Percentiles rank a stretch among this genome's conserved stretches.
These are phyloP conservation scores for Dromaius novaehollandiae DNA, from an alignment of 2,113 vertebrate genomes.

Conservation along the genomic window DNA sequence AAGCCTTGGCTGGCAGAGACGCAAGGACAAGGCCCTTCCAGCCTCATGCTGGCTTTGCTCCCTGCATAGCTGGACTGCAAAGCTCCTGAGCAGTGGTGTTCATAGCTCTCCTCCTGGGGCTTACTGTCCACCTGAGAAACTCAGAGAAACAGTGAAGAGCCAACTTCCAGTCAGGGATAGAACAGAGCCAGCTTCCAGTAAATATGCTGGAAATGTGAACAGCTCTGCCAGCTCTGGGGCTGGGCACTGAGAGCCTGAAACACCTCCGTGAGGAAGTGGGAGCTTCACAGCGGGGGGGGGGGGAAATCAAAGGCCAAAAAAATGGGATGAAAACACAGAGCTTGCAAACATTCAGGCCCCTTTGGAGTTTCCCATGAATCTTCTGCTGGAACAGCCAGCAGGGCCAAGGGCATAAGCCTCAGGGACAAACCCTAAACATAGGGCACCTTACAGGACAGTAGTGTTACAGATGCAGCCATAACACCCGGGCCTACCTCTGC, in stretches of 20 bases:
- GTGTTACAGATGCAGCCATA: background rate
- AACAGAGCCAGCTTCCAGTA: background rate
- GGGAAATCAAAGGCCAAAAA: background rate
- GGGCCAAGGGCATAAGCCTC: background rate
- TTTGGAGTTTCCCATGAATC: background rate
- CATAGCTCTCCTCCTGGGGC: background rate
- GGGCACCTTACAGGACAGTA: background rate
- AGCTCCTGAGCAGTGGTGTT: background rate
- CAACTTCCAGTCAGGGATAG: background rate
- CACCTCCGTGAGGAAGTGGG: background rate
- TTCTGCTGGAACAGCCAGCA: background rate
- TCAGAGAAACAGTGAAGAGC: background rate
- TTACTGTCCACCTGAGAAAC: background rate
- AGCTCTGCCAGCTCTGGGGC: background rate
- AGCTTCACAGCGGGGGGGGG: no score
- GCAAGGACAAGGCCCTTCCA: background rate
- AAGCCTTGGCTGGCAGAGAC: background rate
- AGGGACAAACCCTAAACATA: background rate
- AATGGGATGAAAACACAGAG: background rate
- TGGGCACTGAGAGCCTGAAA: background rate
- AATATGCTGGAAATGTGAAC: background rate
- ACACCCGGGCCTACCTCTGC: slow-evolving; percentile 82
- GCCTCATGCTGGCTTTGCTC: background rate
- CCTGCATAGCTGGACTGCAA: background rate
- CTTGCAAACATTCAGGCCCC: background rate